Conservation (phyloP, 2,888 invertebrate genomes). For the Torymus texanus region DNA sequence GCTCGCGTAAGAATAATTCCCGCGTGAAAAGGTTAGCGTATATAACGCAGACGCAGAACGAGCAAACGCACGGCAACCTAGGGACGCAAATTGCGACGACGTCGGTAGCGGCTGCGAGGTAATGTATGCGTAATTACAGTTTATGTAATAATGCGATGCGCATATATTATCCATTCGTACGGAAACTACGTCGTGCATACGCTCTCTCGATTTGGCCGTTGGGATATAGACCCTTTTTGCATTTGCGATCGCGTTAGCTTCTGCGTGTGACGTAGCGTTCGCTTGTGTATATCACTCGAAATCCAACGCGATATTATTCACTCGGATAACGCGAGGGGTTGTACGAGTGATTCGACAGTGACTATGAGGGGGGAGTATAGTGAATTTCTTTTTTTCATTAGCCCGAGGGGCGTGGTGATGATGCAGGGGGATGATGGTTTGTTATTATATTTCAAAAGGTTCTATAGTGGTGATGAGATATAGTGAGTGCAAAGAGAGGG, state of each 20-base stretch:
- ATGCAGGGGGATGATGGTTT: not conserved
- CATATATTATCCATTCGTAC: slow-evolving; percentile 56
- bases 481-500: too few species aligned
- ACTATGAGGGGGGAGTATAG: not conserved
- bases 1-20: slow-evolving; percentile 48
- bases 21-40: slow-evolving; percentile 44
- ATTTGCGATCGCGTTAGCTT: slow-evolving; percentile 39
- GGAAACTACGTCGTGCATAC: slow-evolving; percentile 44
- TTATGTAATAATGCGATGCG: slow-evolving; percentile 57
- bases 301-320: slow-evolving; percentile 27
- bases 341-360: slow-evolving; percentile 7
- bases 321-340: not conserved
- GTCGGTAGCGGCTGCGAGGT: slow-evolving; percentile 23
- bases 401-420: not conserved
- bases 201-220: not conserved
- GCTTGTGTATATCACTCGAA: not conserved
- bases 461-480: not conserved
- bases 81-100: slow-evolving; percentile 39
- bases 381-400: not conserved
- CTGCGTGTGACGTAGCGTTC: not conserved
- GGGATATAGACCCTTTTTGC: slow-evolving; percentile 41
- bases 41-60: not conserved
- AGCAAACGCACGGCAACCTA: not conserved
- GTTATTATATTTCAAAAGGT: not conserved
- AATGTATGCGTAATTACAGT: slow-evolving; percentile 58